Evolutionary conservation across 2,888 invertebrate species (phyloP).

Genomic region (Ganaspis brasiliensis): DNA sequence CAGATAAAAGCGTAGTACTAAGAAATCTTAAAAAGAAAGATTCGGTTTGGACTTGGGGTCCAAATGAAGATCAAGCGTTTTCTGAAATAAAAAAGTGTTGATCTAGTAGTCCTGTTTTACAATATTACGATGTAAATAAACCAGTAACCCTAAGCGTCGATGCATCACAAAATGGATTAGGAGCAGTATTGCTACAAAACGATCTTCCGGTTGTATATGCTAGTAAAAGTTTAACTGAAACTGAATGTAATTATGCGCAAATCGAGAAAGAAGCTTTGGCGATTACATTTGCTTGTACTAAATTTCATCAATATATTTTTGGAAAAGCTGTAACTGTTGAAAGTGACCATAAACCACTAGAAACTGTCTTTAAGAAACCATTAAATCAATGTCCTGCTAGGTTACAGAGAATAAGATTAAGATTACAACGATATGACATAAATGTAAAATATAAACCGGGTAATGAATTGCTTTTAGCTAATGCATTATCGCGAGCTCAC

Average conservation of each 20-base stretch:
- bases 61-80: conserved; percentile 47
- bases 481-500: conserved; percentile 68
- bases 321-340: neutral
- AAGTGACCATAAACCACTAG: conserved; percentile 62
- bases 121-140: conserved; percentile 66
- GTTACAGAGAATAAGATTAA: conserved; percentile 51
- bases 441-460: conserved; percentile 63
- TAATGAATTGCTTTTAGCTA: conserved; percentile 67
- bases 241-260: conserved; percentile 68
- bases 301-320: neutral
- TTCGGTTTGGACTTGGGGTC: conserved; percentile 50
- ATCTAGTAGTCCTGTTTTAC: conserved; percentile 62
- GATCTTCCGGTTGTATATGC: conserved; percentile 74
- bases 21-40: conserved; percentile 52
- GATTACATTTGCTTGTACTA: conserved; percentile 64
- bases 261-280: conserved; percentile 74
- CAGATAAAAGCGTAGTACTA: conserved; percentile 42
- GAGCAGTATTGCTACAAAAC: conserved; percentile 72
- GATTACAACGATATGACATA: conserved; percentile 57
- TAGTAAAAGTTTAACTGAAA: conserved; percentile 66
- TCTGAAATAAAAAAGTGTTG: conserved; percentile 52
- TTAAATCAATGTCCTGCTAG: too few relatives aligned
- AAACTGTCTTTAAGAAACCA: conserved; percentile 53
- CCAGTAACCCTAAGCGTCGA: conserved; percentile 63
- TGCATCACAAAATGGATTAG: conserved; percentile 64